Evolutionary conservation across 92 coral and sea anemone species (phyloP).

Genomic region (Porites evermanni): DNA sequence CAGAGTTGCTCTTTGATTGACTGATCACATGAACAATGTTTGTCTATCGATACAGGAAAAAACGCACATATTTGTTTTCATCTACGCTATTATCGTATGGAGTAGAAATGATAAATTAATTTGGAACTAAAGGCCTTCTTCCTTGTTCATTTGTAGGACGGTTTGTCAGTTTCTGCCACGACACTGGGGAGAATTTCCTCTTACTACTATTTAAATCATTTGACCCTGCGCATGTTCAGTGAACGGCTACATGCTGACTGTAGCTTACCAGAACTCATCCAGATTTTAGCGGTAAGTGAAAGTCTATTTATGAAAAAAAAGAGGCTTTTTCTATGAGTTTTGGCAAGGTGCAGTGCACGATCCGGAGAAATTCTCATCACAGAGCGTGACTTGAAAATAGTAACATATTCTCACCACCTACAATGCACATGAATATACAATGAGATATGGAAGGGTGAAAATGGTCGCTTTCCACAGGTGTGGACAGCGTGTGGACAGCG

Average conservation of each 20-base stretch:
- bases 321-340: neutral
- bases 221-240: conserved; percentile 94
- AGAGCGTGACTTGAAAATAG: no score
- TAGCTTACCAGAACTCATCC: conserved; percentile 82
- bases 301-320: neutral
- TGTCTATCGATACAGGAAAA: no score
- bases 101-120: neutral
- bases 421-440: no score
- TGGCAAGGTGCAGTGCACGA: neutral
- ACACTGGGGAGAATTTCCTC: conserved; percentile 94
- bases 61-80: no score
- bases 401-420: no score
- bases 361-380: no score
- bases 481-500: no score
- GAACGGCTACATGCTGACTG: conserved; percentile 85
- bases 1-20: no score
- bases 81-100: no score
- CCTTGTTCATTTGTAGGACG: conserved; percentile 61
- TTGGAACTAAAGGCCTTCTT: neutral
- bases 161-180: conserved; percentile 75
- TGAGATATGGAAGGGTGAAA: no score
- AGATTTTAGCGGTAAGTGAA: conserved; percentile 80
- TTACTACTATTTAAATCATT: conserved; percentile 93
- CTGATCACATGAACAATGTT: no score
- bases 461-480: no score